Evolutionary conservation across 2,113 vertebrate genomes (phyloP), one percentile per base, ranked within the genome.

Genomic region (Hemichromis elongatus): DNA sequence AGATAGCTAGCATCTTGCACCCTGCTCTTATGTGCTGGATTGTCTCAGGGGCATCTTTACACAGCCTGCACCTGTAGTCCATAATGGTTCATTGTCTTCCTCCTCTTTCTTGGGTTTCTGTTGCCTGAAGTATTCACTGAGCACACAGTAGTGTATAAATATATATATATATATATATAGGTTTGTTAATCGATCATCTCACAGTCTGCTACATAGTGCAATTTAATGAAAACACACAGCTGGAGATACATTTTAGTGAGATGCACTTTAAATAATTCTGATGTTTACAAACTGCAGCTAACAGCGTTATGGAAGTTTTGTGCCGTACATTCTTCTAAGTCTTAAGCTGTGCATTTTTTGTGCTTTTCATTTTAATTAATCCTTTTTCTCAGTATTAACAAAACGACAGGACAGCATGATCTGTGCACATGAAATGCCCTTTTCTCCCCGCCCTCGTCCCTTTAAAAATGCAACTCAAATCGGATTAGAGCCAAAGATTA

Each of bases 401-500:
- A 57, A 79, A 56, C 3, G 35, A 47, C 21, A 85, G 45, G 53
- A 55, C 52, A 42, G 56, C 54, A 40, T 33, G 33, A 63, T 12
- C 40, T 3, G 16, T 30, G 63, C 24, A n/a, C 77, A 63, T 40
- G 26, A 66, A 9, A 68, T 2, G 1, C 8, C 82, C 5, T 53
- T 63, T 26, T 77, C n/a, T 53, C 24, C 33, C 28, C 5, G 7
- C 54, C 37, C 33, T 14, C 14, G 0, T 35, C 47, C 40, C 19
- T 40, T 14, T 54, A 53, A 59, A 26, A 24, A 70, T 57, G 78
- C 6, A 11, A 28, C 57, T 53, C 56, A 82, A 85, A 81, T 56
- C 14, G 28, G 84, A 89, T 82, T 80, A 80, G 56, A 82, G 9
- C 66, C 37, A 26, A 33, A 73, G 82, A 88, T 90, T 87, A 83